phyloP scores from a whole-genome alignment of 2,113 vertebrate species.

The Vanacampus margaritifer region DNA sequence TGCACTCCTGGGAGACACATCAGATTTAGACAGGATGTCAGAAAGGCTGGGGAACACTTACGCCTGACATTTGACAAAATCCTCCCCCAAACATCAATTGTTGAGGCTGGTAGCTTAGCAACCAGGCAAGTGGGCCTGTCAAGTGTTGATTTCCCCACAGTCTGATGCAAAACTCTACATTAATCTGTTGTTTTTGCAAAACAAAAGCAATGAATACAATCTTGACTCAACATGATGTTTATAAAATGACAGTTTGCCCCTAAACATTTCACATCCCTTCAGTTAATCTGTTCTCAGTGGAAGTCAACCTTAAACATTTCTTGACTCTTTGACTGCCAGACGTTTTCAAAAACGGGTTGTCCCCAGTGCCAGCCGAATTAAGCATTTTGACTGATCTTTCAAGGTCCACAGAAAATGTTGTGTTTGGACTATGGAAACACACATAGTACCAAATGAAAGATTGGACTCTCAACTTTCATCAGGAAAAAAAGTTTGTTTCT shows the following conservation, averaged over 20 bases:
- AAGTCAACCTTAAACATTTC: too few relatives aligned
- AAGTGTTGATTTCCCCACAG: not conserved
- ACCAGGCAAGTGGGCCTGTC: not conserved
- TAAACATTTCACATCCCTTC: not conserved
- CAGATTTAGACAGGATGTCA: constrained; percentile 23
- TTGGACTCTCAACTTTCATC: too few relatives aligned
- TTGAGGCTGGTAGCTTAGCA: constrained; percentile 19
- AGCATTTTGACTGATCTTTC: too few relatives aligned
- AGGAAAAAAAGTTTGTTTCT: too few relatives aligned
- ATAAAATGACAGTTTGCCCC: not conserved
- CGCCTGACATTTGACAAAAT: constrained; percentile 23
- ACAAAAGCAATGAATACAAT: not conserved
- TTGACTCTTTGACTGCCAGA: too few relatives aligned
- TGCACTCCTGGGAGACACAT: constrained; percentile 13
- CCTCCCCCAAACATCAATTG: constrained; percentile 9
- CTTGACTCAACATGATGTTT: not conserved
- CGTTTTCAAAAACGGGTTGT: too few relatives aligned
- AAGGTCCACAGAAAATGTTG: too few relatives aligned
- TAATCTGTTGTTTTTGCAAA: not conserved
- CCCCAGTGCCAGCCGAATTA: too few relatives aligned
- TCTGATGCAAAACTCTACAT: not conserved
- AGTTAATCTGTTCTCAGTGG: too few relatives aligned
- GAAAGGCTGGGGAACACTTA: constrained; percentile 14
- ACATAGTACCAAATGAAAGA: too few relatives aligned
- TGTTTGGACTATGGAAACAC: too few relatives aligned